Conservation (phyloP, 2,113 vertebrate genomes). For the Cathartes aura region DNA sequence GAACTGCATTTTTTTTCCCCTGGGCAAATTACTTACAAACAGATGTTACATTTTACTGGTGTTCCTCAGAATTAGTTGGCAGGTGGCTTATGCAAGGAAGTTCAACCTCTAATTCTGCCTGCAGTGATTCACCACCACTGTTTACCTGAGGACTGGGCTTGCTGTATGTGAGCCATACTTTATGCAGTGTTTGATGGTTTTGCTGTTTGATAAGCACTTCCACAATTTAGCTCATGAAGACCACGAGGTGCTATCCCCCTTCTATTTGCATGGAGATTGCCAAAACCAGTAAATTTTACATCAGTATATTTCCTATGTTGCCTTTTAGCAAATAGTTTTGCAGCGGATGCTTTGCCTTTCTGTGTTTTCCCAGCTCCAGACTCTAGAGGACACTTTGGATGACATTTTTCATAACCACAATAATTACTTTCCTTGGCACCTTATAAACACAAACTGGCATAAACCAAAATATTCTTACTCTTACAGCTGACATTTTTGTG, state of each 20-base stretch:
- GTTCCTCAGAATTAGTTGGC: background rate
- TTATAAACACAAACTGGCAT: background rate
- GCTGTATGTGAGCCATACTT: background rate
- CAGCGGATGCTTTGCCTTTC: background rate
- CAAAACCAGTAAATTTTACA: background rate
- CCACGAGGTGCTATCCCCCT: rapidly evolving
- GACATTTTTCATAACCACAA: background rate
- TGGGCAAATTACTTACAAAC: background rate
- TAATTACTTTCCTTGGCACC: background rate
- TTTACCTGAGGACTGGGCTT: background rate
- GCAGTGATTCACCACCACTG: background rate
- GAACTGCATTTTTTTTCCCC: background rate
- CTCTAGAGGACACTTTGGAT: background rate
- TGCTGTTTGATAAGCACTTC: background rate
- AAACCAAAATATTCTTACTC: background rate
- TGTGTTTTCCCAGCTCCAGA: background rate
- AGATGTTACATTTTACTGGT: background rate
- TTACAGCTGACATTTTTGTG: background rate
- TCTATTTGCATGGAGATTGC: background rate
- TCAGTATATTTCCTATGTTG: background rate
- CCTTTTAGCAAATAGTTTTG: background rate
- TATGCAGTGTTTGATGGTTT: background rate
- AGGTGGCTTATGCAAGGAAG: background rate
- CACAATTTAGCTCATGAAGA: background rate
- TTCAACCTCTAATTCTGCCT: background rate